Evolutionary conservation across 2,113 vertebrate genomes (phyloP), one percentile per base, ranked within the genome.

Genomic region (Sigmodon hispidus): DNA sequence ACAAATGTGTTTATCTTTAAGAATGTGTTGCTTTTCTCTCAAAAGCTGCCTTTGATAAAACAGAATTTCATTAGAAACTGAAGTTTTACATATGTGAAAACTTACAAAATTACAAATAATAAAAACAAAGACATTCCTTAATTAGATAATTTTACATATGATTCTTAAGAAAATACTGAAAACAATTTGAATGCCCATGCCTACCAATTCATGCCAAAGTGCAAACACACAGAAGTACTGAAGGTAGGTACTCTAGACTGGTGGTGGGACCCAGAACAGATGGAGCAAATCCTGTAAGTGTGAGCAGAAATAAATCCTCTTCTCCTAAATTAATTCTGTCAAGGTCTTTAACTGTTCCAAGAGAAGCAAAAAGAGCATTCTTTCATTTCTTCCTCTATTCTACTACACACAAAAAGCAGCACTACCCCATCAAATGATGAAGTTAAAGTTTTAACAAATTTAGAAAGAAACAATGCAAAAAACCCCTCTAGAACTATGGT

Each of bases 1-100:
- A 98, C 95, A 97, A 95, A 94, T 77, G 63, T 19, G n/a, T 81
- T 96, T 97, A 13, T 94, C 86, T 95, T n/a, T 92, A 80, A 94
- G 80, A 95, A 85, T 63, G 61, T 94, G 92, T 87, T 96, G 86
- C 36, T 93, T 96, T 94, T 75, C 45, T 97, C 81, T 91, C 50
- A 97, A 97, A 96, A 94, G 24, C 63, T 94, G 55, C 72, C 86
- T 92, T 93, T 70, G 93, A 93, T 90, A 91, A 96, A 91, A 96
- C 95, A 93, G 36, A 93, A 94, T 86, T 80, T 50, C 21, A 59
- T n/a, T 73, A 67, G 70, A 97, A 95, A 77, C 26, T 81, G 76
- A 93, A 93, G 55, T 34, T 96, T 95, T 96, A 90, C 92, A 76
- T 87, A 93, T 89, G 50, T 91, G 85, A 94, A 72, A 94, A 93